These are phyloP conservation scores for Sardina pilchardus DNA, from an alignment of 2,113 vertebrate genomes.

Conservation along the genomic window DNA sequence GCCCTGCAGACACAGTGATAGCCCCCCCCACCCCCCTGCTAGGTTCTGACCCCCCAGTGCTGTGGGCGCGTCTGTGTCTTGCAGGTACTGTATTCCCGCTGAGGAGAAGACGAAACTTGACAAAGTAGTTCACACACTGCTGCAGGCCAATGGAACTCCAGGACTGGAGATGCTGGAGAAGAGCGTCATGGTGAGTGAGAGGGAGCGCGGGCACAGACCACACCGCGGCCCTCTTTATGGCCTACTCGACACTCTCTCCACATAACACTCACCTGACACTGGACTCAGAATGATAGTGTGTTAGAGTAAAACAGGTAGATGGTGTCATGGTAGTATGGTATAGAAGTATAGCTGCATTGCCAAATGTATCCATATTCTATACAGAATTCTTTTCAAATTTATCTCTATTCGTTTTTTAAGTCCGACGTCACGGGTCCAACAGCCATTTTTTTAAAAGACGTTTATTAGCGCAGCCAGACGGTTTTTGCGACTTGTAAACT, in stretches of 20 bases:
- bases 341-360: background rate
- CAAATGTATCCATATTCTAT: background rate
- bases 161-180: constrained; percentile 91
- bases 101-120: constrained; percentile 88
- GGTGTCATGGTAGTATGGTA: background rate
- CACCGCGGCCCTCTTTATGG: no score
- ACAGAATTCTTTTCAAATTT: no score
- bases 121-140: constrained; percentile 86
- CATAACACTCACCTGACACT: background rate
- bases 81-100: constrained; percentile 93
- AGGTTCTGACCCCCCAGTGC: background rate
- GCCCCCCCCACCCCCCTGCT: no score
- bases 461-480: no score
- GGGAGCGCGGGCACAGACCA: background rate
- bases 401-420: no score
- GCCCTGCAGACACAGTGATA: background rate
- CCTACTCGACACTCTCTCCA: background rate
- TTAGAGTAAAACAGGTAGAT: background rate
- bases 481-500: no score
- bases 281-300: background rate
- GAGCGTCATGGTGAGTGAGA: constrained; percentile 81
- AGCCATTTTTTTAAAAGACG: no score
- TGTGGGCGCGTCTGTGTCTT: background rate
- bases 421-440: no score
- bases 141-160: constrained; percentile 88